Conservation (phyloP, 2,888 invertebrate species). For the Drosophila engyochracea region DNA sequence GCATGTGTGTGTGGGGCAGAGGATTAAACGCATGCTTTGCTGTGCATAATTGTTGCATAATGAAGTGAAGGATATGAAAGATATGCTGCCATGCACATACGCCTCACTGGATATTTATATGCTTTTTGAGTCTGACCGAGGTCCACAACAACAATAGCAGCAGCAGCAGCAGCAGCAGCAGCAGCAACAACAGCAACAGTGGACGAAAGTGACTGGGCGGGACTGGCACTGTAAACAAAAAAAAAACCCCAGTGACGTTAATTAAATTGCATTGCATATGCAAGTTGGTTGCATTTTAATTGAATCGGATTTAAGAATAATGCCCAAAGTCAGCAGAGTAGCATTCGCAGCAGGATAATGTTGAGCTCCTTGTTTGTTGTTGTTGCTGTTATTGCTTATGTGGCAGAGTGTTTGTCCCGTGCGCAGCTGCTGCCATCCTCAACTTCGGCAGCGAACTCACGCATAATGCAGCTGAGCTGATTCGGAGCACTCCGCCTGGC, state of each 20-base stretch:
- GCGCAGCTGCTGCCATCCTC: constrained; percentile 19
- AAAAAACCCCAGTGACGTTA: constrained; percentile 72
- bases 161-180: neutral
- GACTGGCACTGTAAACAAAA: constrained; percentile 50
- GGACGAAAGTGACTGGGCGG: neutral
- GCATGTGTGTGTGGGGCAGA: constrained; percentile 64
- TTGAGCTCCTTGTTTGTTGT: constrained; percentile 15
- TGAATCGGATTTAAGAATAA: constrained; percentile 80
- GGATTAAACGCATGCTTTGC: constrained; percentile 81
- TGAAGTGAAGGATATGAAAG: constrained; percentile 80
- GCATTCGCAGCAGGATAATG: constrained; percentile 33
- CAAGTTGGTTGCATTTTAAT: constrained; percentile 78
- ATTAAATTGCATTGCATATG: constrained; percentile 79
- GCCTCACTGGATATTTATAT: constrained; percentile 76
- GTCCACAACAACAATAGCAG: constrained; percentile 1
- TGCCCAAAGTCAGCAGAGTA: constrained; percentile 69
- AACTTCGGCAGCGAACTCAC: constrained; percentile 28
- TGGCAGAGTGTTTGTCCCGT: constrained; percentile 33
- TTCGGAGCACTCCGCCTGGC: constrained; percentile 44
- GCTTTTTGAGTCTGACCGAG: constrained; percentile 61
- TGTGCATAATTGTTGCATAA: constrained; percentile 80
- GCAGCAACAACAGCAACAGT: neutral
- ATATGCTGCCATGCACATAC: constrained; percentile 61
- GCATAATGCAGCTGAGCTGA: constrained; percentile 48
- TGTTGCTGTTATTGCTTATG: constrained; percentile 31